Base-by-base conservation (phyloP, 1,140 invertebrate genomes). In the Harlomillsia oculata region DNA sequence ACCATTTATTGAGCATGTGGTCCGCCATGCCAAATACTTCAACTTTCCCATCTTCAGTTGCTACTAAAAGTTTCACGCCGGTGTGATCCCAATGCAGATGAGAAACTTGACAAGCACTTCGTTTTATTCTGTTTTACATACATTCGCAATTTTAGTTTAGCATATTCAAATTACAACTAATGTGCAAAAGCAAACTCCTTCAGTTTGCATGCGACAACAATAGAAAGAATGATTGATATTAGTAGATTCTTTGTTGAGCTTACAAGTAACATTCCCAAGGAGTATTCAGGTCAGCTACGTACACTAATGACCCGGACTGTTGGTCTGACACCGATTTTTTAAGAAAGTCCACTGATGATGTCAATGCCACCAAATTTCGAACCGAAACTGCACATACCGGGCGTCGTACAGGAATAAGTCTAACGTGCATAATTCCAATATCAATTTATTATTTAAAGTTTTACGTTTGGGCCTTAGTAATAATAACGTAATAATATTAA, bases 211-310 rank as follows among this genome's bases (percentile, higher is more conserved):
- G n/a, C n/a, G n/a, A n/a, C n/a, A n/a, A n/a, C n/a, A n/a, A n/a
- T n/a, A n/a, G n/a, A n/a, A n/a, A n/a, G n/a, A n/a, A n/a, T n/a
- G n/a, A n/a, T n/a, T n/a, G n/a, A n/a, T n/a, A n/a, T n/a, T n/a
- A n/a, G n/a, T n/a, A n/a, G n/a, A n/a, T n/a, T n/a, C n/a, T n/a
- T n/a, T 32, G 32, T n/a, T 26, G 3, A 34, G 58, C 72, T 68
- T 81, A 85, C 80, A 80, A 82, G 64, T 86, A 80, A 53, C 79
- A 76, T 66, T 85, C 78, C 86, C 87, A 90, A 1, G 87, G 87
- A 59, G 84, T 83, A 69, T 90, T 88, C 28, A 91, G 72, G 70
- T 93, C 89, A 62, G 84, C 83, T 5, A 91, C 83, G 71, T 89
- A 92, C 40, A 91, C 85, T 71, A 89, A 80, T 21, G 80, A 83